A percentile compares a stretch with the other conserved stretches of the same genome.
phyloP scores from a whole-genome alignment of 2,888 invertebrate species.

The Drosophila melanocephala region DNA sequence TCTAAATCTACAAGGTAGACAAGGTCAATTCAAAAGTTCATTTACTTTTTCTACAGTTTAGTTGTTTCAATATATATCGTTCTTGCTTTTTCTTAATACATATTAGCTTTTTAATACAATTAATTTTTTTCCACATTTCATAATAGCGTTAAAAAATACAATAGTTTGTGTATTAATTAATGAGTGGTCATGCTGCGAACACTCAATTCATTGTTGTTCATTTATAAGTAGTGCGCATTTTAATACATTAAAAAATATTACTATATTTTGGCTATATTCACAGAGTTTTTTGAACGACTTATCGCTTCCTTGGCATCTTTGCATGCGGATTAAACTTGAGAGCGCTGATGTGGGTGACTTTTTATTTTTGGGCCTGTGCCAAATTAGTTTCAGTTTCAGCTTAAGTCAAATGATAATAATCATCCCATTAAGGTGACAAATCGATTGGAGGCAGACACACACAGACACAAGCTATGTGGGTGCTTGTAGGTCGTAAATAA shows the following conservation, averaged over 20 bases:
- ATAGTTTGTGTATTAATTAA: not conserved
- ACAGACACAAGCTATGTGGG: constrained; percentile 6
- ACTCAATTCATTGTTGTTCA: constrained; percentile 21
- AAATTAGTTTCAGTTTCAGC: constrained; percentile 61
- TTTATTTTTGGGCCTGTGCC: constrained; percentile 66
- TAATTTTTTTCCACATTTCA: not conserved
- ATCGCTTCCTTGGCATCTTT: constrained; percentile 33
- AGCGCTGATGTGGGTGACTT: constrained; percentile 50
- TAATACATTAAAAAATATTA: not conserved
- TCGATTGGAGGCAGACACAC: constrained; percentile 25
- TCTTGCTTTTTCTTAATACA: not conserved
- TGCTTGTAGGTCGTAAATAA: constrained; percentile 28
- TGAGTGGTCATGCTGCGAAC: constrained; percentile 29
- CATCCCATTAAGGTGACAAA: constrained; percentile 62
- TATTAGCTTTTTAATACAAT: not conserved
- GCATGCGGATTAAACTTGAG: constrained; percentile 22
- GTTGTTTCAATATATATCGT: not conserved
- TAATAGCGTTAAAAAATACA: not conserved
- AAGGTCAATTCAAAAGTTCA: not conserved
- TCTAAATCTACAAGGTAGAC: not conserved
- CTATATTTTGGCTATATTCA: constrained; percentile 15
- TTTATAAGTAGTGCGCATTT: constrained; percentile 29
- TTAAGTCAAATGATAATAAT: constrained; percentile 51
- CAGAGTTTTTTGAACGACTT: constrained; percentile 2
- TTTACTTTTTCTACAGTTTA: not conserved